Evolutionary conservation across 2,888 invertebrate species (phyloP).

Genomic region (Smittia sp.): DNA sequence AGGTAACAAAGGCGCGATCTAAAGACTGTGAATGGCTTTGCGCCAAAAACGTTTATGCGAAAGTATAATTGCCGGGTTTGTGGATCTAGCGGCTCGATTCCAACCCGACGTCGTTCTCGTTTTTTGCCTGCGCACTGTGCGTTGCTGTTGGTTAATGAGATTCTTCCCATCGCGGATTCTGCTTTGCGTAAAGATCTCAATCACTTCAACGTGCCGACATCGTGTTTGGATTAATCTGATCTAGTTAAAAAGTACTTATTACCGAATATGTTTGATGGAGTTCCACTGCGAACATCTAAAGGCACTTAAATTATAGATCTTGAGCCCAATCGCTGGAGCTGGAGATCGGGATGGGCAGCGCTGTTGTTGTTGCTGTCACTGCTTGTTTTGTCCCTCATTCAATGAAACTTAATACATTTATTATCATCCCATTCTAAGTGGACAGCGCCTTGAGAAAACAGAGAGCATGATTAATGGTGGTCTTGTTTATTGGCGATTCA

Average conservation of each 20-base stretch:
- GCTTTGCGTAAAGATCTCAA: constrained; percentile 31
- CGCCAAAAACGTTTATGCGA: background rate
- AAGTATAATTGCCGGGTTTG: no score
- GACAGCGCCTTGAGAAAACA: constrained; percentile 10
- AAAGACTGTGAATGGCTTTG: background rate
- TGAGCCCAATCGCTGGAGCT: no score
- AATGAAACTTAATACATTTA: constrained; percentile 39
- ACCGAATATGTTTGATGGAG: background rate
- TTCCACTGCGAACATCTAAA: background rate
- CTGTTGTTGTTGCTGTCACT: background rate
- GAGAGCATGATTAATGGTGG: constrained; percentile 32
- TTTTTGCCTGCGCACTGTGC: background rate
- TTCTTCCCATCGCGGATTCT: background rate
- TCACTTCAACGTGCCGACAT: constrained; percentile 37
- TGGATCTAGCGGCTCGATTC: no score
- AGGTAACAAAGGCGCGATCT: background rate
- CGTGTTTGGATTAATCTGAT: constrained; percentile 38
- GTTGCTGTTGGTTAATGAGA: constrained; percentile 12
- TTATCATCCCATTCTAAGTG: constrained; percentile 24
- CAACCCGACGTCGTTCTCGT: no score
- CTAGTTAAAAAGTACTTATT: constrained; percentile 39
- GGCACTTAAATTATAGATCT: background rate
- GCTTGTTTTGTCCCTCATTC: background rate
- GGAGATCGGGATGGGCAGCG: background rate
- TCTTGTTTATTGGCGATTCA: constrained; percentile 26